Evolutionary conservation across 2,888 invertebrate genomes (phyloP), one percentile per base, ranked within the genome.

Genomic region (Xiphydria camelus): DNA sequence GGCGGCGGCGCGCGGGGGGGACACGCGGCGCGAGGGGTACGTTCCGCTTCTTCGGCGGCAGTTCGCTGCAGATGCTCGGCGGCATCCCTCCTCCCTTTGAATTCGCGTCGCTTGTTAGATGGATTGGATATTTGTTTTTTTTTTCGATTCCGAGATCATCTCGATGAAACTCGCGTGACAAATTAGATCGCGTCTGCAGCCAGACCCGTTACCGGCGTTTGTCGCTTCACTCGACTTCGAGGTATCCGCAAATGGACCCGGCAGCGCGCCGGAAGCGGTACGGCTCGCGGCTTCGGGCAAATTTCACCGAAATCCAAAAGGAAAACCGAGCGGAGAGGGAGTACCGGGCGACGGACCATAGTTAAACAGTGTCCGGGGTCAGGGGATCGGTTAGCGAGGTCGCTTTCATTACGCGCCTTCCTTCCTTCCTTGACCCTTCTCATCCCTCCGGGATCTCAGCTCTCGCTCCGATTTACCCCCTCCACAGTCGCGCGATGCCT

Each of bases 401-500:
- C 41, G 46, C 44, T 45, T 42, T 42, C 38, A 49, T 48, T 45
- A 44, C 43, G 37, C 33, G 32, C 39, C 19, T 23, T 25, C 22
- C 38, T 47, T 45, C 22, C 44, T 46, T 36, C 31, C 29, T 36
- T 17, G 36, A 38, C 43, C 36, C 38, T 38, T 43, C 35, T 15
- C 50, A 52, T 42, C 44, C 51, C 51, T 47, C 51, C 33, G 45
- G 41, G 33, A 49, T 49, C 46, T 56, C 33, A 23, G 4, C 25
- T 59, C 43, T 45, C 47, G 37, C 33, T 36, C 46, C 45, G 43
- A 35, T 49, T 44, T 47, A 36, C 29, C 42, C 45, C 18, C 41
- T 31, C 45, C 42, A 41, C 38, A 34, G n/a, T 44, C 37, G 23
- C 45, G 31, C 26, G 41, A 15, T 21, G 44, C 23, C 17, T 19